These are phyloP conservation scores for Hermetia illucens DNA, from an alignment of 1,140 invertebrate genomes.

Conservation along the genomic window DNA sequence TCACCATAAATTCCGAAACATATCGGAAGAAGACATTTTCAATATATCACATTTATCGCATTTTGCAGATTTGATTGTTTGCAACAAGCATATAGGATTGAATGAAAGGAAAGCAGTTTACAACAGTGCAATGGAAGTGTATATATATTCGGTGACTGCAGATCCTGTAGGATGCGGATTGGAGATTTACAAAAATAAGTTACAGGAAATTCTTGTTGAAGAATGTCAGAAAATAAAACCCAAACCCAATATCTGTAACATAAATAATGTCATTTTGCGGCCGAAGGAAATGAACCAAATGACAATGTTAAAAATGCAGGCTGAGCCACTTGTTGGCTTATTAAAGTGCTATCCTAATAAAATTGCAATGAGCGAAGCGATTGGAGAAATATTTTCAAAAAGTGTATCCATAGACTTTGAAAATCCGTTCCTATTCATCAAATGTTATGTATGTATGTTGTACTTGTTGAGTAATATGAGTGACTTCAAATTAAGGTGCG, in stretches of 20 bases:
- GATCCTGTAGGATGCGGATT: constrained; percentile 27
- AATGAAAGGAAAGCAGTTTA: constrained; percentile 19
- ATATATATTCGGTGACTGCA: constrained; percentile 22
- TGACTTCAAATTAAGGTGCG: constrained; percentile 1
- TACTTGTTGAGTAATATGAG: constrained; percentile 1
- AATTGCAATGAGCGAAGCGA: background rate
- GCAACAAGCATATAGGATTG: constrained; percentile 24
- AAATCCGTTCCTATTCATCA: background rate
- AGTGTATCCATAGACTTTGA: background rate
- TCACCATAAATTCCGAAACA: constrained; percentile 27
- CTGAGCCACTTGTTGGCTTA: constrained; percentile 13
- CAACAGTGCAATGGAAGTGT: constrained; percentile 26
- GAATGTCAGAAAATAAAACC: constrained; percentile 6
- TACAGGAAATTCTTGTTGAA: constrained; percentile 19
- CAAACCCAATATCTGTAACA: background rate
- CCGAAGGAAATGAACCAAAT: constrained; percentile 15
- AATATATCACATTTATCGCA: constrained; percentile 24
- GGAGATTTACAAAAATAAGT: constrained; percentile 24
- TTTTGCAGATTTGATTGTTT: constrained; percentile 18
- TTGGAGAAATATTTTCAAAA: background rate
- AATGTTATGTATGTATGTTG: constrained; percentile 1
- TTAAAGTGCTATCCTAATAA: constrained; percentile 13
- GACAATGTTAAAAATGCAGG: constrained; percentile 20
- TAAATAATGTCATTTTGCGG: constrained; percentile 14
- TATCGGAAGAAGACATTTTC: constrained; percentile 28